A percentile compares a stretch with the other conserved stretches of the same genome.
Conservation (phyloP, 92 coral and sea anemone species). For the Scolanthus callimorphus region DNA sequence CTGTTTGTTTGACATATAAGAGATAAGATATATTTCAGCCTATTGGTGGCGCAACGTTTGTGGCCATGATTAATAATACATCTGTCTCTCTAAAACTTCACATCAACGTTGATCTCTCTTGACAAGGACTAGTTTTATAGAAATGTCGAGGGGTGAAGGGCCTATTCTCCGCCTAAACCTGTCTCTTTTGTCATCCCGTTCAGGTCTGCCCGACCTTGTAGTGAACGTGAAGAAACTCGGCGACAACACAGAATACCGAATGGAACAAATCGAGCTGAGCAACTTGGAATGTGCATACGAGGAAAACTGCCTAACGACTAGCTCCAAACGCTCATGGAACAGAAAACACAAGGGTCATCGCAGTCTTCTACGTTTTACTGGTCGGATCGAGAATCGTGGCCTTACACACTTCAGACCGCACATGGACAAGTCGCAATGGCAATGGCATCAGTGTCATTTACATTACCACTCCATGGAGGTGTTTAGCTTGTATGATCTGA, state of each 20-base stretch:
- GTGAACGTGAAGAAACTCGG: conserved; percentile 54
- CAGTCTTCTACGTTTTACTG: conserved; percentile 76
- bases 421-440: conserved; percentile 56
- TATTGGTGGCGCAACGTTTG: no score
- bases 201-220: conserved; percentile 65
- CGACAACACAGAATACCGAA: conserved; percentile 16
- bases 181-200: no score
- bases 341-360: conserved; percentile 8
- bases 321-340: conserved; percentile 28
- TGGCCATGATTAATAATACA: no score
- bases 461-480: conserved; percentile 95
- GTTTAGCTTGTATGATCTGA: conserved; percentile 74
- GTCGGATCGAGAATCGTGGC: conserved; percentile 81
- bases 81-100: no score
- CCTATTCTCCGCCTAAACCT: no score
- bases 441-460: conserved; percentile 84
- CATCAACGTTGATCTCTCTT: no score
- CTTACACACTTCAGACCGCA: conserved; percentile 66
- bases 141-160: no score
- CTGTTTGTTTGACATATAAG: no score
- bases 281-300: conserved; percentile 68
- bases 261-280: conserved; percentile 30
- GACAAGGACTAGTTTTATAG: no score
- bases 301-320: conserved; percentile 77
- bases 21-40: no score